Percentiles rank a stretch among this genome's conserved stretches.
Conservation (phyloP, 2,888 invertebrate species). For the Neoitamus cyanurus region DNA sequence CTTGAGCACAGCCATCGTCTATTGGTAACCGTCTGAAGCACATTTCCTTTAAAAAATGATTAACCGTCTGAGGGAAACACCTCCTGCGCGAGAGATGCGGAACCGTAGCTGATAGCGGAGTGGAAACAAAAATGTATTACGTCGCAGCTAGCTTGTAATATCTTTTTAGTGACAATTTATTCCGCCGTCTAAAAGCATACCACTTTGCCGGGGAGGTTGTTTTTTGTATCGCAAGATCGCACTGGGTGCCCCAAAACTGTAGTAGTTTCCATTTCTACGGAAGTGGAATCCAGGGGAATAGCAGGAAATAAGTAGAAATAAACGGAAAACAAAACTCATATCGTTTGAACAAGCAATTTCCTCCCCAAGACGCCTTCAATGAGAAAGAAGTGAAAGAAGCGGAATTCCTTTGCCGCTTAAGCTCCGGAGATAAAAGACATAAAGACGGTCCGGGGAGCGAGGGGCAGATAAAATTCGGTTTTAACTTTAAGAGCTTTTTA, state of each 20-base stretch:
- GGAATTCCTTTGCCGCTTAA: slow-evolving; percentile 24
- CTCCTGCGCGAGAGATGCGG: background rate
- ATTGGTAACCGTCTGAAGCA: background rate
- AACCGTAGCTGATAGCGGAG: background rate
- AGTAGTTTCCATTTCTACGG: background rate
- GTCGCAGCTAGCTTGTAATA: background rate
- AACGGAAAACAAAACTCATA: slow-evolving; percentile 51
- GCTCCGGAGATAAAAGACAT: slow-evolving; percentile 9
- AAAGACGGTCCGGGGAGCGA: background rate
- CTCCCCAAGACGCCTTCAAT: slow-evolving; percentile 39
- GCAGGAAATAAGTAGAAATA: slow-evolving; percentile 48
- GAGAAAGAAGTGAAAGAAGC: slow-evolving; percentile 17
- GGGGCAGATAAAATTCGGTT: background rate
- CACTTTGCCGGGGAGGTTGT: background rate
- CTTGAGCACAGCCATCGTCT: background rate
- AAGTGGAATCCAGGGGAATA: slow-evolving; percentile 21
- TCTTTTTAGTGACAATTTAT: background rate
- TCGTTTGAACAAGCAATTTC: slow-evolving; percentile 52
- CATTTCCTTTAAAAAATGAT: background rate
- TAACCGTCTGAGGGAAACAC: background rate
- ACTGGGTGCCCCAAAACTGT: background rate
- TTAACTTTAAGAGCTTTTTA: slow-evolving; percentile 6
- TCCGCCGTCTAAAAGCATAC: background rate
- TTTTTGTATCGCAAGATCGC: background rate
- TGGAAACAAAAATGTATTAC: background rate